Percentiles rank a stretch among this genome's conserved stretches.
Conservation (phyloP, 1,140 invertebrate genomes). For the Drosophila kepulauana region DNA sequence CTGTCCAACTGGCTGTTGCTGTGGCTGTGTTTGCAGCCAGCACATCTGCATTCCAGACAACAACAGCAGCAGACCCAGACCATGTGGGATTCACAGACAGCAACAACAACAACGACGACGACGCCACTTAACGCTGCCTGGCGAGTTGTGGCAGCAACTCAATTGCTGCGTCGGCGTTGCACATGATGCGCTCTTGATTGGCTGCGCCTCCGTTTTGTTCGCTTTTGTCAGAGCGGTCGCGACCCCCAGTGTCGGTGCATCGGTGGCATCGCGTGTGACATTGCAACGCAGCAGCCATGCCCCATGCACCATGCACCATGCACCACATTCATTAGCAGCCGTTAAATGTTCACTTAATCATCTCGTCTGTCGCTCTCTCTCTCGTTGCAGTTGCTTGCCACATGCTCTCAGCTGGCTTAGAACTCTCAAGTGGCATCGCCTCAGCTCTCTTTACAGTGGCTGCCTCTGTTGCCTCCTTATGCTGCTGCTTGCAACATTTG, state of each 20-base stretch:
- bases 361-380: constrained; percentile 42
- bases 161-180: constrained; percentile 53
- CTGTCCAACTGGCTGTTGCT: constrained; percentile 34
- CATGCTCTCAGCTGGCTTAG: constrained; percentile 56
- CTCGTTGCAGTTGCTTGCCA: constrained; percentile 19
- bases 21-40: not conserved
- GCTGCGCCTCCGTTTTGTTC: constrained; percentile 51
- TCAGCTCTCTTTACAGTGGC: constrained; percentile 32
- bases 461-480: constrained; percentile 39
- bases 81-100: constrained; percentile 75
- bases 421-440: constrained; percentile 47
- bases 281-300: constrained; percentile 35
- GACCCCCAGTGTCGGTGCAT: constrained; percentile 56
- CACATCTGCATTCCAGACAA: constrained; percentile 78
- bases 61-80: constrained; percentile 66
- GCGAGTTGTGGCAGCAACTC: constrained; percentile 34
- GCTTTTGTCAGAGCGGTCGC: constrained; percentile 51
- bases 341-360: constrained; percentile 81
- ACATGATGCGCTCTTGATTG: constrained; percentile 45
- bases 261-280: constrained; percentile 75
- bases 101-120: constrained; percentile 38
- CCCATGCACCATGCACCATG: constrained; percentile 43
- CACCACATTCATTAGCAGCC: constrained; percentile 82
- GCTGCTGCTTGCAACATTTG: constrained; percentile 34
- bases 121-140: constrained; percentile 53